A percentile compares a stretch with the other conserved stretches of the same genome.
Conservation (phyloP, 2,888 invertebrate species). For the Hermaeophaga mercurialis region DNA sequence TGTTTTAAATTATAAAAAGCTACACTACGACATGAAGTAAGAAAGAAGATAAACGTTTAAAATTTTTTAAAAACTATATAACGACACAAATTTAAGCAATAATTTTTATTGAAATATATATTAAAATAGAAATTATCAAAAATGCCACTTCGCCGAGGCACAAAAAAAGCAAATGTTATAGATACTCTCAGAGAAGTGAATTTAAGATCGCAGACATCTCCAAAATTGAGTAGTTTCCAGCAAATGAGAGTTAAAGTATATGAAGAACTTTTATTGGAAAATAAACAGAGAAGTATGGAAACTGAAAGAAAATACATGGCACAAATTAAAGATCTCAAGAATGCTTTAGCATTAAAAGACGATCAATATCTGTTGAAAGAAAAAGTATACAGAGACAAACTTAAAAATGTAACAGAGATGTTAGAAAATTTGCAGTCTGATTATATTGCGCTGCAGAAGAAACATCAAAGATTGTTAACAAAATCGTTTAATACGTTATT, state of each 20-base stretch:
- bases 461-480: background rate
- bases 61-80: too few relatives aligned
- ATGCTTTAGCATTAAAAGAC: background rate
- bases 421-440: background rate
- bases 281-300: background rate
- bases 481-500: background rate
- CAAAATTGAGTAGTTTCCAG: background rate
- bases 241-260: background rate
- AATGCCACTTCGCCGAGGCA: too few relatives aligned
- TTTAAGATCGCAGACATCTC: background rate
- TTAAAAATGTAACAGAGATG: background rate
- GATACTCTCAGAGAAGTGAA: background rate
- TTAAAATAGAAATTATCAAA: too few relatives aligned
- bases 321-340: background rate
- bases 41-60: too few relatives aligned
- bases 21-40: too few relatives aligned
- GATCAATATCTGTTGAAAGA: background rate
- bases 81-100: too few relatives aligned
- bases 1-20: background rate
- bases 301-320: background rate
- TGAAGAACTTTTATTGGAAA: conserved; percentile 3
- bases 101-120: too few relatives aligned
- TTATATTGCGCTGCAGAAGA: background rate
- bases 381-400: background rate
- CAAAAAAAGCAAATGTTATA: background rate